Evolutionary conservation across 2,113 vertebrate genomes (phyloP).

Genomic region (Equus przewalskii): DNA sequence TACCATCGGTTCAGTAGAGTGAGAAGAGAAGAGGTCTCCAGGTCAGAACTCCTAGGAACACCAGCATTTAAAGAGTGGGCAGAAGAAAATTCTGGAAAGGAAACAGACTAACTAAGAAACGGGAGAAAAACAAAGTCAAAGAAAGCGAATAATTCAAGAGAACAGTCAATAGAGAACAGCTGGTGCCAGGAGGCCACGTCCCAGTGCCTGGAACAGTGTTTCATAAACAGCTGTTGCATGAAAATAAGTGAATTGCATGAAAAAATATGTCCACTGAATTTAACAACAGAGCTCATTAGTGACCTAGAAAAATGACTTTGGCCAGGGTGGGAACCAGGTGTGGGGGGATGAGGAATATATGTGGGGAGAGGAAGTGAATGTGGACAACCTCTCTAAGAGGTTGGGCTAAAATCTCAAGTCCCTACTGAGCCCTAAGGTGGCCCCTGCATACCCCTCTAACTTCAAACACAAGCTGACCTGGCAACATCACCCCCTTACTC

Average conservation of each 20-base stretch:
- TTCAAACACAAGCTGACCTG: not conserved
- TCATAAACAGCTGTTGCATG: not conserved
- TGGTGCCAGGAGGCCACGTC: not conserved
- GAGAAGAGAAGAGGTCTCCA: not conserved
- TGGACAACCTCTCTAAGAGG: not conserved
- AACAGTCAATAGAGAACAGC: not conserved
- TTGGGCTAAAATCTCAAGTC: not conserved
- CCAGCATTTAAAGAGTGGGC: not conserved
- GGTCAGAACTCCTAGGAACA: not conserved
- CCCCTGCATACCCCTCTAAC: not conserved
- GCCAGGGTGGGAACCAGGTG: not conserved
- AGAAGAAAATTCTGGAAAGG: not conserved
- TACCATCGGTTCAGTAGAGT: not conserved
- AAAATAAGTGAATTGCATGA: not conserved
- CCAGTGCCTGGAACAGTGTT: conserved; percentile 45
- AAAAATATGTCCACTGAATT: not conserved
- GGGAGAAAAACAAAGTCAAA: not conserved
- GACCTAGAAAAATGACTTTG: not conserved
- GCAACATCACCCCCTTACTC: not conserved
- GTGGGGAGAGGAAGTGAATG: not conserved
- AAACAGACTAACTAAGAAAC: not conserved
- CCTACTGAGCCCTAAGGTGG: not conserved
- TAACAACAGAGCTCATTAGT: not conserved
- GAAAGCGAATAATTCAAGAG: not conserved
- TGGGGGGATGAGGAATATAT: not conserved